Percentiles rank a stretch among this genome's conserved stretches.
Evolutionary conservation across 2,113 vertebrate species (phyloP).

Genomic region (Archilochus colubris): DNA sequence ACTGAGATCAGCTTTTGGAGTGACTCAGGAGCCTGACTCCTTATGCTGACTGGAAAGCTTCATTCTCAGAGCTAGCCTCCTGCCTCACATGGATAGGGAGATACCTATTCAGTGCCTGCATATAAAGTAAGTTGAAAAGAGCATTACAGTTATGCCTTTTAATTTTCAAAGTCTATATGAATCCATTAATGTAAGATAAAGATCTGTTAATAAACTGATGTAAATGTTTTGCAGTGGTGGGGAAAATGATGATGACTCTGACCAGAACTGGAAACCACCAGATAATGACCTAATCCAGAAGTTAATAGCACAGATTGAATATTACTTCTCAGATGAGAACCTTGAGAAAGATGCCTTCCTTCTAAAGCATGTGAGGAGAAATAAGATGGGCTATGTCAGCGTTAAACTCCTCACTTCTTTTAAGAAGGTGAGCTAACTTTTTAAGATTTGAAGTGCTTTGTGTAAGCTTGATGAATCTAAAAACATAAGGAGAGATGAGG

Average conservation of each 20-base stretch:
- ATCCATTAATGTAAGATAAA: background rate
- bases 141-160: background rate
- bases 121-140: background rate
- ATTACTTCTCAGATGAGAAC: slow-evolving; percentile 96
- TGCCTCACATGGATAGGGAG: background rate
- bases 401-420: slow-evolving; percentile 98
- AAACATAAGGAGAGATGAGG: background rate
- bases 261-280: slow-evolving; percentile 89
- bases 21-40: background rate
- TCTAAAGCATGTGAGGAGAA: slow-evolving; percentile 93
- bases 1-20: background rate
- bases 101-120: background rate
- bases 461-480: background rate
- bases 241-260: slow-evolving; percentile 85
- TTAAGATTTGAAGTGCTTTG: background rate
- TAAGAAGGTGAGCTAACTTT: slow-evolving; percentile 87
- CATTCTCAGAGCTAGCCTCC: background rate
- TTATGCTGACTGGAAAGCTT: background rate
- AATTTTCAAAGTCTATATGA: background rate
- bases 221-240: slow-evolving; percentile 80
- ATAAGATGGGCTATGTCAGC: slow-evolving; percentile 96
- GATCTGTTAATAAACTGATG: background rate
- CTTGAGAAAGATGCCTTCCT: slow-evolving; percentile 97
- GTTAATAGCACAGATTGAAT: slow-evolving; percentile 92
- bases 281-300: slow-evolving; percentile 88